phyloP scores from a whole-genome alignment of 2,113 vertebrate genomes.

The Scomber scombrus region DNA sequence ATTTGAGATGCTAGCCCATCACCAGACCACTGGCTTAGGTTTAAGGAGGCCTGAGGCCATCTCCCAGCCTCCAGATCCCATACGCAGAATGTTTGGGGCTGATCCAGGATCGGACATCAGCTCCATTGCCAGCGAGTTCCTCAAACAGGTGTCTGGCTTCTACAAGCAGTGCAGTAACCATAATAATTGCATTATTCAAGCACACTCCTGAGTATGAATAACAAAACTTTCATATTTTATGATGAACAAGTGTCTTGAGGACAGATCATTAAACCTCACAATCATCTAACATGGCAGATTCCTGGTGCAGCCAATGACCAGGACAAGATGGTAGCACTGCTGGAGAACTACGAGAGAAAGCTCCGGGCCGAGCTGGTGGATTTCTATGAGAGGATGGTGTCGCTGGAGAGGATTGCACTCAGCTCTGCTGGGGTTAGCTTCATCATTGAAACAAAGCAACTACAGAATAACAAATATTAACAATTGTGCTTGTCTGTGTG shows the following conservation, averaged over 20 bases:
- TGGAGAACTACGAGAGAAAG: slow-evolving; percentile 22
- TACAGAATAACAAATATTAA: background rate
- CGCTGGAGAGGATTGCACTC: background rate
- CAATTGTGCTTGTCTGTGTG: background rate
- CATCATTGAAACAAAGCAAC: background rate
- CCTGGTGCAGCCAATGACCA: slow-evolving; percentile 26
- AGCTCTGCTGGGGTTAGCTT: slow-evolving; percentile 24
- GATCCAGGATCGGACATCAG: slow-evolving; percentile 6
- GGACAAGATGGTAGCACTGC: slow-evolving; percentile 8
- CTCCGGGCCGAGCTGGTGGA: slow-evolving; percentile 7
- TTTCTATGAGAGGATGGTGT: slow-evolving; percentile 9
- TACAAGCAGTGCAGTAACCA: background rate
- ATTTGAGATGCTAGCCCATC: slow-evolving; percentile 40
- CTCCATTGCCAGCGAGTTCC: slow-evolving; percentile 30
- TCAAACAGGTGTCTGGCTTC: slow-evolving; percentile 28
- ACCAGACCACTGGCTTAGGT: background rate
- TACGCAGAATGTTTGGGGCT: slow-evolving; percentile 34
- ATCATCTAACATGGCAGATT: slow-evolving; percentile 1
- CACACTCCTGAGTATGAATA: too few relatives aligned
- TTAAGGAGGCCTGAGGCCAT: background rate
- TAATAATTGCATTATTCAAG: background rate
- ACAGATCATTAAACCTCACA: background rate
- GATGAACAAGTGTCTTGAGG: too few relatives aligned
- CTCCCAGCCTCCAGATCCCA: slow-evolving; percentile 11
- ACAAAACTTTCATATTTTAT: too few relatives aligned